Evolutionary conservation across 2,113 vertebrate species (phyloP), one percentile per base, ranked within the genome.

Genomic region (Anhinga rufa): DNA sequence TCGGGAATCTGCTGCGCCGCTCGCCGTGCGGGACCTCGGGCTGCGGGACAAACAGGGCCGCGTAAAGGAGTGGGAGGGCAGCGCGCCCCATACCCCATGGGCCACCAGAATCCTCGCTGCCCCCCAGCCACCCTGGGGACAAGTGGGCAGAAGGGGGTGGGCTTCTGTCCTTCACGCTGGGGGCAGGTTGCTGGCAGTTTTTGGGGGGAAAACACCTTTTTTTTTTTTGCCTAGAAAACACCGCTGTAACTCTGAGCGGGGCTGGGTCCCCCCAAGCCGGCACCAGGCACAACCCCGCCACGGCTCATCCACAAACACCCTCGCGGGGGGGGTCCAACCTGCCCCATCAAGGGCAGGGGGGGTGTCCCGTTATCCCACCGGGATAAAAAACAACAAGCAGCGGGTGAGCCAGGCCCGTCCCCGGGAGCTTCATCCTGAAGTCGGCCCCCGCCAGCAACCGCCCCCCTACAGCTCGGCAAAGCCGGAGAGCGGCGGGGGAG

Each of bases 1-100:
- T 99, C 92, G 2, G 99, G 99, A 82, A 99, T 98, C 96, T 99
- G 99, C 98, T 99, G 99, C 14, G 98, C 99, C 62, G 98, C 98
- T 17, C 96, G 87, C n/a, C 91, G 97, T 5, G 94, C 88, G 16
- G 97, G 96, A 90, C 96, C 96, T 19, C 96, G 98, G 80, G 76
- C 98, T 98, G 94, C 0, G 13, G 44, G 90, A 64, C 51, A 91
- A 44, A 89, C 1, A 0, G 19, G 31, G 48, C 2, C 13, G n/a
- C 25, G 46, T 17, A 11, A 49, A 46, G 21, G 24, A 78, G 44
- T 1, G 2, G 36, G 52, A 82, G 31, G 22, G 15, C 8, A 14
- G 17, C 2, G 2, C n/a, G 18, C 2, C 34, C 65, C 2, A 0
- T 7, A 15, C 1, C 9, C 25, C 58, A 32, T 0, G 2, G 57